Evolutionary conservation across 2,113 vertebrate species (phyloP).

Genomic region (Trematocara unimaculatum): DNA sequence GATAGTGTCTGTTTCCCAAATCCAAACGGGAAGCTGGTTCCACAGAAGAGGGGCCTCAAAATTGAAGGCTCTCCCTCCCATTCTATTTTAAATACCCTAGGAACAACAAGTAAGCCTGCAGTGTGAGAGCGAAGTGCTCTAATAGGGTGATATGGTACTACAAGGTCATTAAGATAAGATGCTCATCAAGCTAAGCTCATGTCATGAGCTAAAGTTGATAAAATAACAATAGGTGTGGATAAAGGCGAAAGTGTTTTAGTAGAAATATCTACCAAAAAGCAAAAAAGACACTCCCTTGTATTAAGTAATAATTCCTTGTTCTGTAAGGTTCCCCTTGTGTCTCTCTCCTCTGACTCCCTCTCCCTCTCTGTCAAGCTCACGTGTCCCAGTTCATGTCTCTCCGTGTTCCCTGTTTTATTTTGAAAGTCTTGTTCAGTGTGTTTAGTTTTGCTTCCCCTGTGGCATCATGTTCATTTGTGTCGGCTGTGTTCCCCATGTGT

Average conservation of each 20-base stretch:
- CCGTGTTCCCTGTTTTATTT: background rate
- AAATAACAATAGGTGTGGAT: background rate
- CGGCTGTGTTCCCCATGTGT: background rate
- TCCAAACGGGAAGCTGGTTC: too few species aligned
- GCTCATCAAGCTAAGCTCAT: background rate
- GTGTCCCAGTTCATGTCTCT: too few species aligned
- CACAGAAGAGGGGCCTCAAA: background rate
- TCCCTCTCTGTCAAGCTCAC: too few species aligned
- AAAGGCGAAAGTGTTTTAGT: background rate
- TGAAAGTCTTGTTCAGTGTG: background rate
- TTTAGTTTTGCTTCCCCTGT: background rate
- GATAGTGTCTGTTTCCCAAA: too few species aligned
- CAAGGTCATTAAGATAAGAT: background rate
- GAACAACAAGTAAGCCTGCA: background rate
- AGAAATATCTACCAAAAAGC: background rate
- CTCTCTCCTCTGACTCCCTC: too few species aligned
- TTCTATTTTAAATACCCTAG: background rate
- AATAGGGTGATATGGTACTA: background rate
- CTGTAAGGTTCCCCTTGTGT: too few species aligned
- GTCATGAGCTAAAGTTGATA: background rate
- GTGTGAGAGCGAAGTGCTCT: accelerated
- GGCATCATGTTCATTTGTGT: background rate
- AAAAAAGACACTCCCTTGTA: background rate
- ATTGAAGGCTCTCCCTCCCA: background rate
- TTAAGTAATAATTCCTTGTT: background rate